Percentiles rank a stretch among this genome's conserved stretches.
Conservation (phyloP, 2,888 invertebrate species). For the Epinotia brunnichana region DNA sequence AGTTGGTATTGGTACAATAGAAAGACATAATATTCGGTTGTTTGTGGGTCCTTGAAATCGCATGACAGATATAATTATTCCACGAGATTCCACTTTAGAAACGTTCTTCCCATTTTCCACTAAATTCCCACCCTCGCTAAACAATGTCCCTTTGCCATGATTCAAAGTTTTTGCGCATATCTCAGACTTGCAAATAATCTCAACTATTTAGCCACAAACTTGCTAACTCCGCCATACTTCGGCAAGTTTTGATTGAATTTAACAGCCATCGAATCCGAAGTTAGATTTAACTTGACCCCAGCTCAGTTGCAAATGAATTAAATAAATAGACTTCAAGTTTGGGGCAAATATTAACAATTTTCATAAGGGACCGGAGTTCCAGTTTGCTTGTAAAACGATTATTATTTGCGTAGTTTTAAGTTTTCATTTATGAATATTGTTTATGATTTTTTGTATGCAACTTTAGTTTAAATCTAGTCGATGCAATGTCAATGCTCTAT, state of each 20-base stretch:
- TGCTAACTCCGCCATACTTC: constrained; percentile 37
- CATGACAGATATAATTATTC: too few relatives aligned
- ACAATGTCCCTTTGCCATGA: neutral
- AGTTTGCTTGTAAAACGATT: neutral
- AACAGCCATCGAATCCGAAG: constrained; percentile 20
- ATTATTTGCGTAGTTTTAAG: neutral
- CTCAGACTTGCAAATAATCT: constrained; percentile 4
- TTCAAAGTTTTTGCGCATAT: constrained; percentile 10
- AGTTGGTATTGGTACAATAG: too few relatives aligned
- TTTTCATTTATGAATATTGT: too few relatives aligned
- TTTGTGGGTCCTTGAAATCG: too few relatives aligned
- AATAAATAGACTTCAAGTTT: constrained; percentile 31
- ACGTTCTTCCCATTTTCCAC: neutral
- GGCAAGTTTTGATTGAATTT: constrained; percentile 38
- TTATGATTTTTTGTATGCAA: too few relatives aligned
- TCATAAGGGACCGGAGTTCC: constrained; percentile 4
- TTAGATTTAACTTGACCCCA: constrained; percentile 31
- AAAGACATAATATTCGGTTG: too few relatives aligned
- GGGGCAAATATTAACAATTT: constrained; percentile 37
- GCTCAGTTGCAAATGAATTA: constrained; percentile 33
- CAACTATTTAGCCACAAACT: constrained; percentile 30
- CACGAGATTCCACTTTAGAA: neutral
- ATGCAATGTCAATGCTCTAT: too few relatives aligned
- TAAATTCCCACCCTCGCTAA: neutral
- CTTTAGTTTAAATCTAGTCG: too few relatives aligned